Conservation (phyloP, 2,113 vertebrate genomes). For the Brienomyrus brachyistius region DNA sequence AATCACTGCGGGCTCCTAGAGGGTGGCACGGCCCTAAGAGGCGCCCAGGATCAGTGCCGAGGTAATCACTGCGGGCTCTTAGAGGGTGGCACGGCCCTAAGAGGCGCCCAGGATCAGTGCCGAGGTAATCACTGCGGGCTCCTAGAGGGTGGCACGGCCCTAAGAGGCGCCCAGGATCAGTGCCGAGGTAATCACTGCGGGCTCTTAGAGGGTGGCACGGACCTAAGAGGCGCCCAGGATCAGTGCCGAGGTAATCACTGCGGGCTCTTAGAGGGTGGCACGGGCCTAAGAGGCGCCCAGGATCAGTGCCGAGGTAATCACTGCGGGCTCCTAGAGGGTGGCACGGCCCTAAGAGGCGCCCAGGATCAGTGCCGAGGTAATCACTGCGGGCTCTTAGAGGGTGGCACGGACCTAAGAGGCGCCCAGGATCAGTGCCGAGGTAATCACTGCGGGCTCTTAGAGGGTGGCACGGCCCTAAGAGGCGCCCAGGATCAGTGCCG, state of each 20-base stretch:
- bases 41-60: neutral
- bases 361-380: no score
- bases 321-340: neutral
- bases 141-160: neutral
- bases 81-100: no score
- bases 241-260: neutral
- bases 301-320: neutral
- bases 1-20: neutral
- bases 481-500: neutral
- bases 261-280: no score
- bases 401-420: neutral
- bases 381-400: no score
- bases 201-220: neutral
- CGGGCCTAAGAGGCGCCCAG: neutral
- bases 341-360: neutral
- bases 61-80: neutral
- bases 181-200: neutral
- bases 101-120: neutral
- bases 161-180: no score
- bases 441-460: neutral
- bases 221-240: neutral
- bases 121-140: neutral
- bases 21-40: neutral
- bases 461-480: neutral
- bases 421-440: neutral